A percentile compares a stretch with the other conserved stretches of the same genome.
Conservation (phyloP, 2,113 vertebrate genomes). For the Callaeas wilsoni region DNA sequence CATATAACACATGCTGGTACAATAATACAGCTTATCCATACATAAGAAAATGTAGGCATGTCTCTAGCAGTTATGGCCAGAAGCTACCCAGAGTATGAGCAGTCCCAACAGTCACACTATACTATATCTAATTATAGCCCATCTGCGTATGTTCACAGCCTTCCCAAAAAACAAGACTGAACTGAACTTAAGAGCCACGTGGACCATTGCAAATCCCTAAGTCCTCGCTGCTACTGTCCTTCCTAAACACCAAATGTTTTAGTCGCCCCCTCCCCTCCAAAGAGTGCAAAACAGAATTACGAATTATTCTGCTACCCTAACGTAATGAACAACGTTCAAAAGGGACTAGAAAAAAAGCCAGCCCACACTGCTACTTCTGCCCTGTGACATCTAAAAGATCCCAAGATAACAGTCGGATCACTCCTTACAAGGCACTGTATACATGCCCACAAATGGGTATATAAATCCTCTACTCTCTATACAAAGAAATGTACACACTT, state of each 20-base stretch:
- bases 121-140: not conserved
- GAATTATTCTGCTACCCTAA: not conserved
- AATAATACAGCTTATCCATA: not conserved
- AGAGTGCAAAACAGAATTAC: not conserved
- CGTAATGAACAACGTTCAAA: rapidly evolving
- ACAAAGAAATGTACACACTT: not conserved
- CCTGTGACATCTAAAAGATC: not conserved
- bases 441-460: not conserved
- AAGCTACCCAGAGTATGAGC: not conserved
- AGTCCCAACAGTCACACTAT: not conserved
- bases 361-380: not conserved
- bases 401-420: not conserved
- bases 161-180: not conserved
- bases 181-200: not conserved
- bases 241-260: not conserved
- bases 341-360: not conserved
- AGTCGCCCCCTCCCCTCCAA: rapidly evolving
- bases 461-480: not conserved
- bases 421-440: not conserved
- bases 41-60: not conserved
- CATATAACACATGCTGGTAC: not conserved
- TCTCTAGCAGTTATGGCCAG: not conserved
- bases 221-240: not conserved
- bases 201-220: not conserved
- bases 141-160: not conserved